Conservation (phyloP, 1,140 invertebrate genomes). For the Ectropis grisescens region DNA sequence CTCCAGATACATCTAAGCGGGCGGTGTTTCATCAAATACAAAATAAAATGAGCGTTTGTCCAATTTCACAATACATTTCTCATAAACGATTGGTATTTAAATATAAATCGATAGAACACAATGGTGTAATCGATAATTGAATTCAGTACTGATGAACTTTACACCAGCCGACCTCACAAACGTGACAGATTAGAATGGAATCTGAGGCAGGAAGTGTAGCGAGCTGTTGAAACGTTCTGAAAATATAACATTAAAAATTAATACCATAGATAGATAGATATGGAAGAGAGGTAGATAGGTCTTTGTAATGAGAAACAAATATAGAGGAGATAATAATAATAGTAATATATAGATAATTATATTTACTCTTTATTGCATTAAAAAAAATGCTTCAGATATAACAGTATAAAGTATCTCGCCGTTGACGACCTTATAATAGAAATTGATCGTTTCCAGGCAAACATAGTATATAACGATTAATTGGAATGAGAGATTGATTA, state of each 20-base stretch:
- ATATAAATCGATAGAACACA: conserved; percentile 69
- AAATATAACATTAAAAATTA: conserved; percentile 2
- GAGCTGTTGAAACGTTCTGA: conserved; percentile 36
- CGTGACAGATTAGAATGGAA: conserved; percentile 68
- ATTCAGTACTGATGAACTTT: conserved; percentile 69
- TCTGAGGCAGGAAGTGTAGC: conserved; percentile 13
- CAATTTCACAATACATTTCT: conserved; percentile 64
- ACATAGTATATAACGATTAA: too few species aligned
- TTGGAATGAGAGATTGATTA: too few species aligned
- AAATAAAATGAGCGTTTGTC: conserved; percentile 35
- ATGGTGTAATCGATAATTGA: conserved; percentile 69
- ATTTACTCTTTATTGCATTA: too few species aligned
- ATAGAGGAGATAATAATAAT: too few species aligned
- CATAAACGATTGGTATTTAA: conserved; percentile 66
- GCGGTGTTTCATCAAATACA: conserved; percentile 53
- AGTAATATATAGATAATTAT: too few species aligned
- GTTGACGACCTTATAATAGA: too few species aligned
- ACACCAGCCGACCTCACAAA: conserved; percentile 62
- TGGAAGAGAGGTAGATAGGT: too few species aligned
- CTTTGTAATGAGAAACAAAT: too few species aligned
- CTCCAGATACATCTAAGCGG: conserved; percentile 22
- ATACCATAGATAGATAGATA: too few species aligned
- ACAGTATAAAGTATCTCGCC: too few species aligned
- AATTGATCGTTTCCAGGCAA: too few species aligned
- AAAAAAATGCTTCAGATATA: too few species aligned